Evolutionary conservation across 2,888 invertebrate species (phyloP).

Genomic region (Aricia artaxerxes): DNA sequence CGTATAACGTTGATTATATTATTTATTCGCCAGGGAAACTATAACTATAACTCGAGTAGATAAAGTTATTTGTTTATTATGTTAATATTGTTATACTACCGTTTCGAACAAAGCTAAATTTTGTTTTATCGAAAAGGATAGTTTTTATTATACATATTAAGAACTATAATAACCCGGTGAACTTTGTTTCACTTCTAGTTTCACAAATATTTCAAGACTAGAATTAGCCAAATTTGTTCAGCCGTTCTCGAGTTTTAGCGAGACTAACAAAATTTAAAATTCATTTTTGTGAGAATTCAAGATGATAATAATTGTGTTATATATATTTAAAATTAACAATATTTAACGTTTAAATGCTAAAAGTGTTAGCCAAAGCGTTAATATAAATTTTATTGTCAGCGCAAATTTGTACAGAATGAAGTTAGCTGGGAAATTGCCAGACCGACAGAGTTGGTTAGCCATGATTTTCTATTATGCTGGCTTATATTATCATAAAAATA

Average conservation of each 20-base stretch:
- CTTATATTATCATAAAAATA: background rate
- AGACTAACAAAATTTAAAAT: no score
- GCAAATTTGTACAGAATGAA: slow-evolving; percentile 4
- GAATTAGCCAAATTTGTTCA: no score
- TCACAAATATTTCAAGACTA: no score
- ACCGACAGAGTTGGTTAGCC: background rate
- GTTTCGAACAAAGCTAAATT: background rate
- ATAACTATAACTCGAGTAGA: background rate
- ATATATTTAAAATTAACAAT: no score
- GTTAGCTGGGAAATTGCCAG: slow-evolving; percentile 13
- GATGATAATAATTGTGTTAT: no score
- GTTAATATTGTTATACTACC: background rate
- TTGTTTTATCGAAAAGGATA: background rate
- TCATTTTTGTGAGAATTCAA: no score
- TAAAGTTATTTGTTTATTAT: background rate
- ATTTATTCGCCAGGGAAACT: background rate
- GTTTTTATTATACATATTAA: background rate
- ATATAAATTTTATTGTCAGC: background rate
- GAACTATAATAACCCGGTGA: background rate
- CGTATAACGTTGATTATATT: background rate
- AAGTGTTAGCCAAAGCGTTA: background rate
- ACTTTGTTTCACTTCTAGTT: no score
- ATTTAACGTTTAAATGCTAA: background rate
- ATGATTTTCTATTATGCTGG: background rate
- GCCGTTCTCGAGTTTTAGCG: no score